Evolutionary conservation across 2,113 vertebrate genomes (phyloP).

Genomic region (Rattus rattus): DNA sequence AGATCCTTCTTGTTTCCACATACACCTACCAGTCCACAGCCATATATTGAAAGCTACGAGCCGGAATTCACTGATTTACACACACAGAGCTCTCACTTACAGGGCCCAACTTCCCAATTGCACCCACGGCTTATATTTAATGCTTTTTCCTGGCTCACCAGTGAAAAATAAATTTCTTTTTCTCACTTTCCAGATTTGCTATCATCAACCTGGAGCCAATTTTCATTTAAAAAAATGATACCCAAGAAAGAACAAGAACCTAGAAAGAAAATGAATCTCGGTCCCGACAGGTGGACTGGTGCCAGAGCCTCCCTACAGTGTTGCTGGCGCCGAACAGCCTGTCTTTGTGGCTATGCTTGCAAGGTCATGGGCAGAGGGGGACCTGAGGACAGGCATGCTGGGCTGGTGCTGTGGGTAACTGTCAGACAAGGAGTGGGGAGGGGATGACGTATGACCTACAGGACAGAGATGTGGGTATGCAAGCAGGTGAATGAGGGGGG

Average conservation of each 20-base stretch:
- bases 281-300: background rate
- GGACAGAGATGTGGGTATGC: background rate
- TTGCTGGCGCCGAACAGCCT: background rate
- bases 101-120: background rate
- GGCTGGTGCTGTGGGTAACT: background rate
- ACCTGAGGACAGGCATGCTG: accelerated
- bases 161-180: conserved; percentile 68
- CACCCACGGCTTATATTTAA: conserved; percentile 58
- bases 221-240: conserved; percentile 65
- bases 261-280: conserved; percentile 63
- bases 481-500: background rate
- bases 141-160: conserved; percentile 49
- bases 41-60: background rate
- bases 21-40: background rate
- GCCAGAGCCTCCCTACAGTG: background rate
- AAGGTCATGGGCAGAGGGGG: background rate
- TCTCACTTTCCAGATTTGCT: conserved; percentile 68
- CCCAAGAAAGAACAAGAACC: conserved; percentile 63
- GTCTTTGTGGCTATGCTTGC: background rate
- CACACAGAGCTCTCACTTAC: background rate
- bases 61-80: background rate
- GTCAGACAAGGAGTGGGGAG: background rate
- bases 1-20: background rate
- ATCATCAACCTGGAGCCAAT: conserved; percentile 67
- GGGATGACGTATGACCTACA: background rate